A percentile compares a stretch with the other conserved stretches of the same genome.
Evolutionary conservation across 92 coral and sea anemone genomes (phyloP).

Genomic region (Zoanthus gigantus): DNA sequence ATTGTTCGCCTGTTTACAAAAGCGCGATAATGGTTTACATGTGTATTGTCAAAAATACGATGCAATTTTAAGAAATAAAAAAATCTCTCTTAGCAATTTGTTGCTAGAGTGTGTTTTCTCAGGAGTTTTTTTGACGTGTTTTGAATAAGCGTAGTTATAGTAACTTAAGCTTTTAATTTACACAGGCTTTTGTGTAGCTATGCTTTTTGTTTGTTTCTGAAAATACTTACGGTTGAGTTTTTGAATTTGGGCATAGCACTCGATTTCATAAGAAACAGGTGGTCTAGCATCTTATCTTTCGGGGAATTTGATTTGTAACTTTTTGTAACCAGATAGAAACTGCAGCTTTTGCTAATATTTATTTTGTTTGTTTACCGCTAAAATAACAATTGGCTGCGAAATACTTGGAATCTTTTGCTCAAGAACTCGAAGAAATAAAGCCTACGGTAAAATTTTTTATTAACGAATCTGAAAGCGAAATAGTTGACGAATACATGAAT

Average conservation of each 20-base stretch:
- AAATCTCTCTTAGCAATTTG: slow-evolving; percentile 27
- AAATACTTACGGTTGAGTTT: slow-evolving; percentile 65
- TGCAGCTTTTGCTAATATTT: background rate
- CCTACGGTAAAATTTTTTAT: slow-evolving; percentile 18
- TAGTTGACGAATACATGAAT: slow-evolving; percentile 69
- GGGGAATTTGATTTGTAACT: slow-evolving; percentile 53
- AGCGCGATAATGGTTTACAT: slow-evolving; percentile 31
- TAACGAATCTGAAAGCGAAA: slow-evolving; percentile 21
- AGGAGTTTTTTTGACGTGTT: background rate
- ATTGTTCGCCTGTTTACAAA: slow-evolving; percentile 21
- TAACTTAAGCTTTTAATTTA: background rate
- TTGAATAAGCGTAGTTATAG: slow-evolving; percentile 30
- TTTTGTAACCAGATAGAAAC: slow-evolving; percentile 36
- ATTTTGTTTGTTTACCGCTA: background rate
- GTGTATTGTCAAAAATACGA: slow-evolving; percentile 25
- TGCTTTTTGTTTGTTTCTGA: slow-evolving; percentile 68
- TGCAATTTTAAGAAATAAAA: slow-evolving; percentile 14
- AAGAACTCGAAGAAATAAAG: background rate
- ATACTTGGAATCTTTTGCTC: background rate
- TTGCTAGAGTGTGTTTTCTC: background rate
- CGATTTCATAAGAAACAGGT: slow-evolving; percentile 51
- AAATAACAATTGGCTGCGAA: background rate
- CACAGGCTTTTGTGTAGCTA: slow-evolving; percentile 44
- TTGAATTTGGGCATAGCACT: slow-evolving; percentile 68
- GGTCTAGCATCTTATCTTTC: slow-evolving; percentile 31